Base-by-base conservation (phyloP, 2,888 invertebrate genomes). In the Campaea margaritaria region DNA sequence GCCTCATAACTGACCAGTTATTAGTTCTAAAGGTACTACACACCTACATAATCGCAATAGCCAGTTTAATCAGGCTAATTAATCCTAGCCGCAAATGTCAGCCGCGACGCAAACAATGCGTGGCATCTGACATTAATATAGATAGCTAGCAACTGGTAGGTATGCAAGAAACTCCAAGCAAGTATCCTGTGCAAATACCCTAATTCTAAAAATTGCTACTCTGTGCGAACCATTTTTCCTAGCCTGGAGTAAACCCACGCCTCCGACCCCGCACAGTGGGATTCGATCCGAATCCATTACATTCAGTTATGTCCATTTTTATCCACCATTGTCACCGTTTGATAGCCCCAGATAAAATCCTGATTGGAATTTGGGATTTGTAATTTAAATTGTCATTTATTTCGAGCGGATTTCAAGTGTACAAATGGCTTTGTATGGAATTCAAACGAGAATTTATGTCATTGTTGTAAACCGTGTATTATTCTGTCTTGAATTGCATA, bases 361-460 rank as follows among this genome's bases (percentile, higher is more conserved):
- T 56, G 59, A 63, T 63, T 63, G 59, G 50, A 59, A 59, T 39
- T 34, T 38, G 59, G 44, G 14, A 56, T 58, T 44, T 51, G 50
- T 54, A 36, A 50, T 57, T 50, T 39, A 13, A 28, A 48, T 51
- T 21, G 46, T 14, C 57, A 14, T 54, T 54, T 62, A 56, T 53
- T 61, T 47, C 50, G 15, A 4, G 44, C 3, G 14, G 28, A 13
- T 47, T 46, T 60, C 27, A 13, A 4, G n/a, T 46, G 36, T 13
- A 11, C 14, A 39, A 39, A 39, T 39, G 39, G 39, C n/a, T 12
- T 14, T 13, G 39, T 39, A 8, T 39, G 3, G 8, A 14, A 12
- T 21, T 11, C 15, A 9, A 8, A 14, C 2, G 1, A 13, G 5
- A 2, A 39, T 39, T 14, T n/a, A 13, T 39, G 39, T 39, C 5